phyloP scores from a whole-genome alignment of 2,113 vertebrate species.

The Anser brachyrhynchus region DNA sequence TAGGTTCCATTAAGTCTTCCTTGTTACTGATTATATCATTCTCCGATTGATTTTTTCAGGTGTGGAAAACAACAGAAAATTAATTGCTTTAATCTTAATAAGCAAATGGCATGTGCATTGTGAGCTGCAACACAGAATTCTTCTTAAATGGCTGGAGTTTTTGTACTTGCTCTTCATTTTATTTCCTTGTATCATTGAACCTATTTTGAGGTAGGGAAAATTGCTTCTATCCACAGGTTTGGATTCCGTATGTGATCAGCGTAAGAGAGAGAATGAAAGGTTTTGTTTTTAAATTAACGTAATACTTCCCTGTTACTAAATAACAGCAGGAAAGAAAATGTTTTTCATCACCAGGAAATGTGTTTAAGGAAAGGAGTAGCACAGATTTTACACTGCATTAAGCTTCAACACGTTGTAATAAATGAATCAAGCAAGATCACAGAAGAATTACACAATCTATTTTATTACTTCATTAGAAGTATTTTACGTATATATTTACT shows the following conservation, averaged over 20 bases:
- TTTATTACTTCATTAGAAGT: conserved; percentile 12
- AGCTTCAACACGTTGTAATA: conserved; percentile 39
- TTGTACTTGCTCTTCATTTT: conserved; percentile 45
- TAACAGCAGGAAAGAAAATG: conserved; percentile 25
- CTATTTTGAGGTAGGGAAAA: conserved; percentile 25
- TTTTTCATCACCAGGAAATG: neutral
- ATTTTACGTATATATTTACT: neutral
- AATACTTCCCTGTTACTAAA: neutral
- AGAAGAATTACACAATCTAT: neutral
- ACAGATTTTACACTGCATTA: conserved; percentile 1
- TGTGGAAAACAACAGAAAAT: conserved; percentile 63
- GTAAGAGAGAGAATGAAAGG: conserved; percentile 28
- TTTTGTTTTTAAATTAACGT: conserved; percentile 59
- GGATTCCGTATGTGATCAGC: conserved; percentile 32
- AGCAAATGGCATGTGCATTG: conserved; percentile 1
- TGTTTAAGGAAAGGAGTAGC: conserved; percentile 22
- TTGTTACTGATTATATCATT: conserved; percentile 61
- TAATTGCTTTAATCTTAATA: conserved; percentile 52
- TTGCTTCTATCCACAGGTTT: conserved; percentile 10
- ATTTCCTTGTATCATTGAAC: conserved; percentile 20
- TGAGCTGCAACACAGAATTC: neutral
- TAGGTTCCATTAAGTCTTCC: conserved; percentile 55
- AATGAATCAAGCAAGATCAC: conserved; percentile 9
- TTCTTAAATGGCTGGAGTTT: conserved; percentile 37
- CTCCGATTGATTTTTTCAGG: conserved; percentile 67